Base-by-base conservation (phyloP, 1,140 invertebrate genomes). In the Potamilus streckersoni region DNA sequence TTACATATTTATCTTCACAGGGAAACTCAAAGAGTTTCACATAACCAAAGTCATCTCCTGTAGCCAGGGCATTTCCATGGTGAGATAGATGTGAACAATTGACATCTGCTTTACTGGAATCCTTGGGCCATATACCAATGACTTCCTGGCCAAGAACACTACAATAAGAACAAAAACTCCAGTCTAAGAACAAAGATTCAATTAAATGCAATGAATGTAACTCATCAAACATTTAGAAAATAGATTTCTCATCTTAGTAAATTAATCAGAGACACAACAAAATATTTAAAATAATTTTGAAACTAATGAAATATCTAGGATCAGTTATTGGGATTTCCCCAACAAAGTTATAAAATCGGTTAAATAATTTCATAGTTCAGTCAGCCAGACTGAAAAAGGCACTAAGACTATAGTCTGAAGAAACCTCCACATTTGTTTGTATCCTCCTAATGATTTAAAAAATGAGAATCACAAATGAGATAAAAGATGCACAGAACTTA, bases 1-100 rank as follows among this genome's bases (percentile, higher is more conserved):
- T 88, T 83, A 90, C 90, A 79, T 86, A 83, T 84, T 84, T 88
- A 20, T 89, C 83, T 67, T 81, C 71, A 79, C 87, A 89, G 59
- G 90, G 89, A 72, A 90, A 89, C 12, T 86, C 79, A 73, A 89
- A 90, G 20, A 91, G 81, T 78, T 91, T 91, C 55, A 91, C 88
- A 63, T 81, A 82, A 16, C 90, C 90, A 80, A 82, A 89, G 72
- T 91, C 90, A 83, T 91, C 90, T 19, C 90, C 90, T 23, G 89
- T 90, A 16, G 83, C 89, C 8, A 90, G 69, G n/a, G 85, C 84
- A 69, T 83, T 90, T 15, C 86, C 84, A n/a, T 79, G 74, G 71
- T 86, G 84, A 62, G 89, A 86, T 13, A 89, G 80, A 71, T 89
- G 84, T 15, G 86, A 82, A 79, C 88, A 89, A 79, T 91, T 91